Base-by-base conservation (phyloP, 2,888 invertebrate species). In the Mamestra brassicae region DNA sequence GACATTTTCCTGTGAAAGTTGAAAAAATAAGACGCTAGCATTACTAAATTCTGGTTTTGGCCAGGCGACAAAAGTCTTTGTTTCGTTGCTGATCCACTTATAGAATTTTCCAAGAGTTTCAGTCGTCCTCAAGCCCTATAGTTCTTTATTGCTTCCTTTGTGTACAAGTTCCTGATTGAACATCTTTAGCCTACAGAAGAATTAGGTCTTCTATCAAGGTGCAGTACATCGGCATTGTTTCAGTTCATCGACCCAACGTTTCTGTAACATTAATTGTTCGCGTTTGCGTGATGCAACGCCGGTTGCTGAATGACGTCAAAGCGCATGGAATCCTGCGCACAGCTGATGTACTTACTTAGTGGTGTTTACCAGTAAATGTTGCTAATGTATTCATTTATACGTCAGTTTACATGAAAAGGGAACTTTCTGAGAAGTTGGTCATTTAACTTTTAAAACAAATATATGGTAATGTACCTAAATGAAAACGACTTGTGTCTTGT, bases 231-330 rank as follows among this genome's bases (percentile, higher is more conserved):
- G 68, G 81, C 87, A 86, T 87, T 85, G 87, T 86, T 83, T 71
- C 34, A 85, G 93, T 91, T 93, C 91, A 88, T 86, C 81, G 90
- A 92, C 90, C 91, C 76, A 71, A 52, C 76, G 78, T 82, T 83
- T 86, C 90, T 89, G 83, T 86, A 81, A 74, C 74, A 81, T 78
- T 91, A 90, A 92, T 92, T 92, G 91, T 90, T 89, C 83, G 87
- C 83, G 89, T 90, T 92, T 84, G 92, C 92, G 92, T 93, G 93
- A 90, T 90, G 90, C 90, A 90, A 91, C 86, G 88, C 78, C 81
- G 84, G 77, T 74, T 54, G 63, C 62, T 77, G 68, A 47, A 74
- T 81, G 83, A 89, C 87, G 83, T 83, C 80, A 82, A 65, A 68
- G 63, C 71, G 73, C 78, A 78, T 76, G 77, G 67, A 80, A 76